phyloP scores from a whole-genome alignment of 2,797 vertebrate genomes.

The Cichlasoma orientale region DNA sequence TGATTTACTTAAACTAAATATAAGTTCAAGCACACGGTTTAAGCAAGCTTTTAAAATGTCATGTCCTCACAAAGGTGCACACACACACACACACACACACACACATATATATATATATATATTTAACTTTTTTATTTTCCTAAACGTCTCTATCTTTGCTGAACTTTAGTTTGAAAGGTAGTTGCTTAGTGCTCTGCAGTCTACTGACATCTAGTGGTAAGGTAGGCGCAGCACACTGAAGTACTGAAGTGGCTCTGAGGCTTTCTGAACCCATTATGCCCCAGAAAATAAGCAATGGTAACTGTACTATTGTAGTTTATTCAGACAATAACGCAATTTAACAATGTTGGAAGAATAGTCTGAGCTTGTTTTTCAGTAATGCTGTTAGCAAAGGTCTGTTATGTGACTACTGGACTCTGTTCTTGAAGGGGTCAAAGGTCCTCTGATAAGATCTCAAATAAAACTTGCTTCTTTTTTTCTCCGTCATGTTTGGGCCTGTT shows the following conservation, averaged over 20 bases:
- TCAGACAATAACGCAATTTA: not conserved
- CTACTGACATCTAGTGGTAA: slow-evolving; percentile 73
- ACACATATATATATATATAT: not conserved
- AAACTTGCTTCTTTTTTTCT: slow-evolving; percentile 20
- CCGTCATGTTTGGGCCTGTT: slow-evolving; percentile 48
- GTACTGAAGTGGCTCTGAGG: not conserved
- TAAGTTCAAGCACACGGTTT: not conserved
- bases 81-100: not conserved
- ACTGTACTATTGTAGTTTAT: not conserved
- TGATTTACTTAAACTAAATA: not conserved
- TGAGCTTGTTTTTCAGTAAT: not conserved
- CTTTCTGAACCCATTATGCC: not conserved
- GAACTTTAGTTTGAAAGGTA: not conserved
- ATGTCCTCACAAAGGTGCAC: not conserved
- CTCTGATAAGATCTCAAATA: slow-evolving; percentile 54
- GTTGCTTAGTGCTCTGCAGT: slow-evolving; percentile 35
- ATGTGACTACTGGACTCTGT: not conserved
- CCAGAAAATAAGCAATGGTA: not conserved
- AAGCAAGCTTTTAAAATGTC: not conserved
- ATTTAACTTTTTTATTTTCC: no score
- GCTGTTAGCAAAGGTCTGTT: not conserved
- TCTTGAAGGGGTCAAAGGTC: slow-evolving; percentile 58
- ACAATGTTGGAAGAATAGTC: not conserved
- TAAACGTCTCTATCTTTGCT: not conserved
- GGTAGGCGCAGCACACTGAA: not conserved